phyloP scores from a whole-genome alignment of 1,140 invertebrate species.

The Trachymyrmex septentrionalis region DNA sequence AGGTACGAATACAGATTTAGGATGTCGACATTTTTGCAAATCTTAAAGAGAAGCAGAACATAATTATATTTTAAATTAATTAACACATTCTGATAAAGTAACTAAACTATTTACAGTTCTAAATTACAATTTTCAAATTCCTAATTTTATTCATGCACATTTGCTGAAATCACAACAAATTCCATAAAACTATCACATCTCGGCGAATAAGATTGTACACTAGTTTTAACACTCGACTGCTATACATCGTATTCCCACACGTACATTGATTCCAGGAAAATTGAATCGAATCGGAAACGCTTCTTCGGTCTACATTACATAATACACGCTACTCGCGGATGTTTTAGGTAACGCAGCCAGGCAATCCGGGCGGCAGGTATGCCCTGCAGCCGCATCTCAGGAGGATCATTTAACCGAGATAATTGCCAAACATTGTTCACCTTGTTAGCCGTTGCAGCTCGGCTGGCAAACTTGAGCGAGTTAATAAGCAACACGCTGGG shows the following conservation, averaged over 20 bases:
- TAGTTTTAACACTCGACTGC: not conserved
- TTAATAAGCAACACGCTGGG: slow-evolving; percentile 83
- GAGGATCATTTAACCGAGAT: slow-evolving; percentile 86
- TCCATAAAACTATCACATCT: not conserved
- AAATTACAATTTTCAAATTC: slow-evolving; percentile 9
- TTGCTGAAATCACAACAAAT: not conserved
- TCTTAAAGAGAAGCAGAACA: not conserved
- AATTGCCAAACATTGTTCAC: slow-evolving; percentile 87
- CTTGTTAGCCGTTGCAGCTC: slow-evolving; percentile 84
- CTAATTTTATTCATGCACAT: not conserved
- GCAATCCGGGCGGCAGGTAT: slow-evolving; percentile 50
- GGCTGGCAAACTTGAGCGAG: slow-evolving; percentile 83
- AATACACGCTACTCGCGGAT: not conserved
- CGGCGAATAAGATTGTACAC: not conserved
- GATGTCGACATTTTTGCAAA: not conserved
- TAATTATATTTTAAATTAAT: not conserved
- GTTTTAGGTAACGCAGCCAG: slow-evolving; percentile 36
- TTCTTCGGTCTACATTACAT: not conserved
- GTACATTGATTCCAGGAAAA: slow-evolving; percentile 6
- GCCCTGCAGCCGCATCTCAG: slow-evolving; percentile 69
- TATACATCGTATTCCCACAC: not conserved
- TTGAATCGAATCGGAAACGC: slow-evolving; percentile 22
- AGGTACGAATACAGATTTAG: not conserved
- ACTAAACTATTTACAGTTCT: not conserved
- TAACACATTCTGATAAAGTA: not conserved